These are phyloP conservation scores for Diarsia dahlii DNA, from an alignment of 2,888 invertebrate species.

Conservation along the genomic window DNA sequence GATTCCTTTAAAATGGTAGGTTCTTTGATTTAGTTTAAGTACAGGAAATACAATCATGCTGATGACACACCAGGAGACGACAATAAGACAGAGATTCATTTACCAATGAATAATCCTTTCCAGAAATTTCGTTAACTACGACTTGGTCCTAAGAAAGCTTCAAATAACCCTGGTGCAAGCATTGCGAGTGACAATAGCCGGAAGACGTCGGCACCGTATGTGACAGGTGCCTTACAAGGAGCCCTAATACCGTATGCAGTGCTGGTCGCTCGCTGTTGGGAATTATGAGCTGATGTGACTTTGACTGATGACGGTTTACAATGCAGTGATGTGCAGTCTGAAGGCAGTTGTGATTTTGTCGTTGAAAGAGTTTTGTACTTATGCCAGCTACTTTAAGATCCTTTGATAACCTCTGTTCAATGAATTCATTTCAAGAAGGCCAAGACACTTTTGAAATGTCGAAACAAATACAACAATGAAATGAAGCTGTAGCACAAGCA, in stretches of 20 bases:
- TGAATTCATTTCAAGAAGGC: too few relatives aligned
- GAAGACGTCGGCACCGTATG: conserved; percentile 47
- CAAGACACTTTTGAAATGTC: too few relatives aligned
- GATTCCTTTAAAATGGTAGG: background rate
- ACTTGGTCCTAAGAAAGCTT: conserved; percentile 40
- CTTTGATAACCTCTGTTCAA: background rate
- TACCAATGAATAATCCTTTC: conserved; percentile 18
- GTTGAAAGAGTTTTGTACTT: background rate
- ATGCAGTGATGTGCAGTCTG: conserved; percentile 11
- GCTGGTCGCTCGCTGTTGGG: conserved; percentile 29
- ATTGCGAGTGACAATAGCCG: conserved; percentile 65
- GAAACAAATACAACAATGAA: too few relatives aligned
- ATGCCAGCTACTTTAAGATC: background rate
- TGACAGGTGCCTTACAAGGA: conserved; percentile 43
- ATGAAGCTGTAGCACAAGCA: too few relatives aligned
- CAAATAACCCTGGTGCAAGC: conserved; percentile 52
- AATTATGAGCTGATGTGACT: conserved; percentile 46
- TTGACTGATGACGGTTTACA: conserved; percentile 32
- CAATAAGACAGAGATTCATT: conserved; percentile 4
- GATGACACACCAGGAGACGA: background rate
- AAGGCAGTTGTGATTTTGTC: background rate
- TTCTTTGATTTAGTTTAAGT: background rate
- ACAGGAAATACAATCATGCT: background rate
- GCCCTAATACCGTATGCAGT: conserved; percentile 56
- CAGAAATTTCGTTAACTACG: conserved; percentile 24